Percentiles rank a stretch among this genome's conserved stretches.
phyloP scores from a whole-genome alignment of 2,888 invertebrate genomes.

The Crepidodera aurea region DNA sequence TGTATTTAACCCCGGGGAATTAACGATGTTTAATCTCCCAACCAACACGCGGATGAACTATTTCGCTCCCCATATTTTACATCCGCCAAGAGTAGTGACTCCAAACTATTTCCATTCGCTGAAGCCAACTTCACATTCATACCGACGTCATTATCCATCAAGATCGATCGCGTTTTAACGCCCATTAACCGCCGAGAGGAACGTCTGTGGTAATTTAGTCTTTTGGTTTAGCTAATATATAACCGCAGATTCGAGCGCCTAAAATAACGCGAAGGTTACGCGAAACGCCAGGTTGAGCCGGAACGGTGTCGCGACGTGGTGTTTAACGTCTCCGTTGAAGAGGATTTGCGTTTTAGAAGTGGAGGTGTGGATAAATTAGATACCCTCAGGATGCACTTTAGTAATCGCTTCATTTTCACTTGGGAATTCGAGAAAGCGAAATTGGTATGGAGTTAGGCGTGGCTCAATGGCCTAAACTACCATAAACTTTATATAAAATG shows the following conservation, averaged over 20 bases:
- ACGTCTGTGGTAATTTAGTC: conserved; percentile 36
- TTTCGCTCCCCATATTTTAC: conserved; percentile 13
- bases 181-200: conserved; percentile 33
- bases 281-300: background rate
- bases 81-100: background rate
- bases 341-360: background rate
- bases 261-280: conserved; percentile 26
- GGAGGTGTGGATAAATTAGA: conserved; percentile 8
- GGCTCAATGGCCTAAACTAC: too few relatives aligned
- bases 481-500: too few relatives aligned
- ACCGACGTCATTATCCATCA: conserved; percentile 31
- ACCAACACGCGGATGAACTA: background rate
- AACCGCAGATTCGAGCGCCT: conserved; percentile 27
- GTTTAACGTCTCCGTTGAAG: conserved; percentile 5
- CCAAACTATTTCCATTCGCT: conserved; percentile 21
- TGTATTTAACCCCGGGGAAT: background rate
- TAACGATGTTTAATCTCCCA: conserved; percentile 8
- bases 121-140: conserved; percentile 28
- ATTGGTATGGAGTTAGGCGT: too few relatives aligned
- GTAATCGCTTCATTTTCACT: background rate
- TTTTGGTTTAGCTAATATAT: conserved; percentile 32
- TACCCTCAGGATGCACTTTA: conserved; percentile 3
- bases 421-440: background rate
- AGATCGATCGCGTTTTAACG: conserved; percentile 31
- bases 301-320: conserved; percentile 3